Base-by-base conservation (phyloP, 1,140 invertebrate species). In the Orchesella cincta region DNA sequence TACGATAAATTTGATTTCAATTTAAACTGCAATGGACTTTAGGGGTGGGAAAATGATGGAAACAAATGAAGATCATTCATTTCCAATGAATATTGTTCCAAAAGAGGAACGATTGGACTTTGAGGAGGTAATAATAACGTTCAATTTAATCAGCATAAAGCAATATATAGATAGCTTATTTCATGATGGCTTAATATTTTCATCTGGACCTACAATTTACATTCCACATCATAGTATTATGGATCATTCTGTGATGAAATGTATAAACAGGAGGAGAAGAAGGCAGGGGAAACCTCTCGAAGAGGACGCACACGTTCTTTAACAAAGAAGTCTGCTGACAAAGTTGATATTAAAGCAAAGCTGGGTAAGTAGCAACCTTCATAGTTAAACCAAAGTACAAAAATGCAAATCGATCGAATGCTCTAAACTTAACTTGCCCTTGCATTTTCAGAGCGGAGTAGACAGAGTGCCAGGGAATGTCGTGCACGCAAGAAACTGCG, bases 401-500 rank as follows among this genome's bases (percentile, higher is more conserved):
- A 46, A 46, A 20, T 46, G 39, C 39, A 46, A 46, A 20, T 46
- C n/a, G n/a, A n/a, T n/a, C n/a, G n/a, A n/a, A n/a, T n/a, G n/a
- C n/a, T n/a, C n/a, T n/a, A n/a, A n/a, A n/a, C n/a, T n/a, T n/a
- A n/a, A n/a, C n/a, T n/a, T n/a, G n/a, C n/a, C n/a, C n/a, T n/a
- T n/a, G n/a, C n/a, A 52, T 88, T 88, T 76, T 23, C 85, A 94
- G 96, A 98, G 87, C 89, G 96, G 73, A 98, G 96, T 86, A 89
- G 96, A 80, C 96, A 98, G 88, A 97, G 95, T 88, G 97, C 97
- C 78, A 89, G 96, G 82, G 97, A 98, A 88, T 99, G 96, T 86
- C 90, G 97, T 81, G 96, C 96, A 46, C 89, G 97, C 52, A 99
- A 99, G 87, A 98, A 99, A 84, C 89, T 98, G 52, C 89, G 97